A percentile compares a stretch with the other conserved stretches of the same genome.
Evolutionary conservation across 2,797 vertebrate genomes (phyloP).

Genomic region (Melanogrammus aeglefinus): DNA sequence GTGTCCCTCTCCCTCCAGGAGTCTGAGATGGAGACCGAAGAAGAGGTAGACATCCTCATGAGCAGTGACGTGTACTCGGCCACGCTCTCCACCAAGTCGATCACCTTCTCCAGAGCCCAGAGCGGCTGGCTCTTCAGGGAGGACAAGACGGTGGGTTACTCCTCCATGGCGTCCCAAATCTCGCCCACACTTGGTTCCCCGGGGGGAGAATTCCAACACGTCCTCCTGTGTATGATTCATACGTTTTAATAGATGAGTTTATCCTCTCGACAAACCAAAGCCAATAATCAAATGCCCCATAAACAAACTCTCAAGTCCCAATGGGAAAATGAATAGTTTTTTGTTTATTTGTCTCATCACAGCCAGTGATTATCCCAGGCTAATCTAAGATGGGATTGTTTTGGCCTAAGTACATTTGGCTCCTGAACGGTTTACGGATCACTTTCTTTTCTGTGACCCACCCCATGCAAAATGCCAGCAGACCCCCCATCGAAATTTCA

Average conservation of each 20-base stretch:
- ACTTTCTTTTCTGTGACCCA: not conserved
- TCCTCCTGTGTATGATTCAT: not conserved
- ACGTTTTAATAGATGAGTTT: not conserved
- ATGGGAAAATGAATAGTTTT: not conserved
- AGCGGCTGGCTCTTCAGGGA: constrained; percentile 97
- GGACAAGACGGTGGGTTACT: constrained; percentile 86
- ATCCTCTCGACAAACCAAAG: not conserved
- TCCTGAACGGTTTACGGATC: not conserved
- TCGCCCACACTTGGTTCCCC: not conserved
- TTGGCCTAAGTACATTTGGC: not conserved
- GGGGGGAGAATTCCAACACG: not conserved
- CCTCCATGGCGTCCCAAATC: not conserved
- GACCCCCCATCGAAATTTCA: not conserved
- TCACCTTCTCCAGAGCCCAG: constrained; percentile 94
- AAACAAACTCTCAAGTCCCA: not conserved
- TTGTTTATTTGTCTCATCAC: not conserved
- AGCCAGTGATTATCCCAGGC: not conserved
- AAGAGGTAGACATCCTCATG: constrained; percentile 99
- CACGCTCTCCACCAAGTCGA: constrained; percentile 97
- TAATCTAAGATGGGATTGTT: too few relatives aligned
- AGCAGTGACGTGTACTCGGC: constrained; percentile 98
- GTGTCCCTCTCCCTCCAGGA: constrained; percentile 70
- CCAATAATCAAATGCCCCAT: not conserved
- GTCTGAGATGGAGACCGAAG: constrained; percentile 98
- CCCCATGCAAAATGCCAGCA: not conserved